Evolutionary conservation across 2,113 vertebrate species (phyloP).

Genomic region (Emberiza fucata): DNA sequence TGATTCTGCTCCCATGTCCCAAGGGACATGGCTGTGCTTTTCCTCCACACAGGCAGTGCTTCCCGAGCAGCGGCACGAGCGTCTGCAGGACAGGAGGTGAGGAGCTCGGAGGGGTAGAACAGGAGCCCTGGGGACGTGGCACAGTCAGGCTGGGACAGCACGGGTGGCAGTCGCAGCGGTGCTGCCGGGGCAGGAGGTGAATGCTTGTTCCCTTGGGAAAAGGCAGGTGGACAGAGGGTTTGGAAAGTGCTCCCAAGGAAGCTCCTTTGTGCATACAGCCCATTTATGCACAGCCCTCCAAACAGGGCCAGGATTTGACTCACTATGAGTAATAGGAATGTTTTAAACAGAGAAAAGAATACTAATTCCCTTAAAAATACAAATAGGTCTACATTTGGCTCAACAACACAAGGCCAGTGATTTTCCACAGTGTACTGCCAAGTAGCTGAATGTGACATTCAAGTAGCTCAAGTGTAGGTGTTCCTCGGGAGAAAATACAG

Average conservation of each 20-base stretch:
- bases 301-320: conserved; percentile 11
- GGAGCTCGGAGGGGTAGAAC: neutral
- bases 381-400: conserved; percentile 11
- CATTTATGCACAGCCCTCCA: neutral
- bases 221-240: neutral
- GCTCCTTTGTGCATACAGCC: neutral
- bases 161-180: rapidly evolving
- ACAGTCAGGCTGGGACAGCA: neutral
- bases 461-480: conserved; percentile 27
- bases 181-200: rapidly evolving
- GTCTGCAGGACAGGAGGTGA: neutral
- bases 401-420: neutral
- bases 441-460: conserved; percentile 10
- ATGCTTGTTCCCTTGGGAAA: neutral
- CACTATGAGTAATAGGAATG: conserved; percentile 9
- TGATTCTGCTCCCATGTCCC: neutral
- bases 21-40: neutral
- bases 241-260: neutral
- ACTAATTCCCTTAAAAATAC: conserved; percentile 32
- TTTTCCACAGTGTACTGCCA: conserved; percentile 22
- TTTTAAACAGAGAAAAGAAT: conserved; percentile 23
- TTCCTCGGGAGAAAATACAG: neutral
- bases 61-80: neutral
- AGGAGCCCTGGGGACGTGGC: rapidly evolving
- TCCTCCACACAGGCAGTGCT: rapidly evolving